Conservation (phyloP, 2,888 invertebrate genomes). For the Carpatolechia fugitivella region DNA sequence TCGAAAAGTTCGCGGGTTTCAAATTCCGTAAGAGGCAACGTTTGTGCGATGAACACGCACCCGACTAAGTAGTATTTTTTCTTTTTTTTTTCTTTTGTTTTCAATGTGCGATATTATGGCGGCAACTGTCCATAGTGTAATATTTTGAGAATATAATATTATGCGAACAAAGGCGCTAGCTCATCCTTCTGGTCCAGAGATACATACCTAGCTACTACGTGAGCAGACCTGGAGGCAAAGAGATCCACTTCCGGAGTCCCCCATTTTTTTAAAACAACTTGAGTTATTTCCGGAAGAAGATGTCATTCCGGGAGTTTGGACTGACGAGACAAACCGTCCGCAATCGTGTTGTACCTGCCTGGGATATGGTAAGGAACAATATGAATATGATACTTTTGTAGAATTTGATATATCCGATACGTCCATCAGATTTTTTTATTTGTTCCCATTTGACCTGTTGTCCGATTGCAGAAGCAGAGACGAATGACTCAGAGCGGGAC, state of each 20-base stretch:
- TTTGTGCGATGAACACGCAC: no score
- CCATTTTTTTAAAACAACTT: slow-evolving; percentile 22
- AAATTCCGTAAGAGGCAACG: no score
- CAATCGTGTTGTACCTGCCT: slow-evolving; percentile 28
- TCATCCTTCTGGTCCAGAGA: slow-evolving; percentile 18
- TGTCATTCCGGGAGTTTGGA: slow-evolving; percentile 27
- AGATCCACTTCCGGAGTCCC: slow-evolving; percentile 23
- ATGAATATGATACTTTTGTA: slow-evolving; percentile 24
- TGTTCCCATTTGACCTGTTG: slow-evolving; percentile 27
- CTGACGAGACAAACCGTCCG: slow-evolving; percentile 26
- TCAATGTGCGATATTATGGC: no score
- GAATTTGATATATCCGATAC: slow-evolving; percentile 7
- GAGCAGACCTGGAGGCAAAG: slow-evolving; percentile 22
- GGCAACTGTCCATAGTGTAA: no score
- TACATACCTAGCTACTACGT: slow-evolving; percentile 21
- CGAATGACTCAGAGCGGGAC: slow-evolving; percentile 2
- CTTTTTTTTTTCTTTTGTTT: no score
- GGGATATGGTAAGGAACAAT: slow-evolving; percentile 24
- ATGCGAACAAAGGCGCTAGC: no score
- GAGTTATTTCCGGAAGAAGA: slow-evolving; percentile 18
- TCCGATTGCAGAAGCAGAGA: slow-evolving; percentile 27
- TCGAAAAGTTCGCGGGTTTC: no score
- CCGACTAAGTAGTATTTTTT: no score
- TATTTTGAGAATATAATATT: no score
- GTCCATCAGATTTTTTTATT: slow-evolving; percentile 11